phyloP scores from a whole-genome alignment of 35 echinoderm and acorn worm species.

The Heliocidaris tuberculata region DNA sequence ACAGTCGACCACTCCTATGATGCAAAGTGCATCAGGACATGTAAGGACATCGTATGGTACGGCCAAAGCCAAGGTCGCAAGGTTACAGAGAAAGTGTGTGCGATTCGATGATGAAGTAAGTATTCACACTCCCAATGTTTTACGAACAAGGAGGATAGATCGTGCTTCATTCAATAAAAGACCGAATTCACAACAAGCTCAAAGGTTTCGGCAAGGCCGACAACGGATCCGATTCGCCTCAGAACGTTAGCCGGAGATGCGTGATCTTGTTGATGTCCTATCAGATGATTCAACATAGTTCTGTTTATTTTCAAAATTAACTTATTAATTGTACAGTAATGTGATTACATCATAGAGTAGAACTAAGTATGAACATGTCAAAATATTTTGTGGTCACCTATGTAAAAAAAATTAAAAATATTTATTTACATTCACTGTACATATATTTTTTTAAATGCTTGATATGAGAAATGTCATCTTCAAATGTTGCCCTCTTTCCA shows the following conservation, averaged over 20 bases:
- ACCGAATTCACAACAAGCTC: background rate
- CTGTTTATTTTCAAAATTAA: conserved; percentile 4
- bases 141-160: background rate
- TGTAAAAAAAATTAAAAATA: no score
- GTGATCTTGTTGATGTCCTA: background rate
- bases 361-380: background rate
- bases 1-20: background rate
- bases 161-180: background rate
- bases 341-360: background rate
- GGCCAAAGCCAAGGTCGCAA: background rate
- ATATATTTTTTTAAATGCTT: no score
- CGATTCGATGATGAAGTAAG: background rate
- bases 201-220: background rate
- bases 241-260: background rate
- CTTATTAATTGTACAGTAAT: background rate
- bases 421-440: background rate
- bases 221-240: background rate
- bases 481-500: background rate
- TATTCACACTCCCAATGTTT: background rate
- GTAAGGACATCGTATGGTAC: background rate
- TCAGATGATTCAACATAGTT: background rate
- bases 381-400: no score
- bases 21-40: background rate
- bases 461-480: no score
- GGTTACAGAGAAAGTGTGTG: background rate